Percentiles rank a stretch among this genome's conserved stretches.
Conservation (phyloP, 2,113 vertebrate species). For the Gymnorhina tibicen region DNA sequence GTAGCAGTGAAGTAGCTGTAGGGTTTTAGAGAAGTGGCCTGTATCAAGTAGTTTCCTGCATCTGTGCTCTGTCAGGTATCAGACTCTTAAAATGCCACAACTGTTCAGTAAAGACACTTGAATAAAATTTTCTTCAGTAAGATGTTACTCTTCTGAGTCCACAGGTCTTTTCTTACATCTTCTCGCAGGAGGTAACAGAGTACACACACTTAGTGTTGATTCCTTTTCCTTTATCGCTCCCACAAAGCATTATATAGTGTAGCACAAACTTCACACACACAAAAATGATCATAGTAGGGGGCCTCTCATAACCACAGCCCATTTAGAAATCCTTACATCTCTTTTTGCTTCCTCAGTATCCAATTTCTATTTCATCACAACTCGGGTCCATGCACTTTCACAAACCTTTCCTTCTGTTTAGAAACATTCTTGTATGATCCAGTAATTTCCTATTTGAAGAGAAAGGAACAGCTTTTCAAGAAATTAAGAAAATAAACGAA, state of each 20-base stretch:
- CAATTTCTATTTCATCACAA: neutral
- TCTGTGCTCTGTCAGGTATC: neutral
- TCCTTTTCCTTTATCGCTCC: neutral
- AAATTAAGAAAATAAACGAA: neutral
- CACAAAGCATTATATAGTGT: neutral
- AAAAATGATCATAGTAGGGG: neutral
- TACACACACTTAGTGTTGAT: neutral
- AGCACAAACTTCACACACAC: neutral
- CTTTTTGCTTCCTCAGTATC: neutral
- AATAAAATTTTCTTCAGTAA: neutral
- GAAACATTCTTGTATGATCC: neutral
- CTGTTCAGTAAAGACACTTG: neutral
- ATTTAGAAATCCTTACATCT: neutral
- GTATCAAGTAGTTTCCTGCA: neutral
- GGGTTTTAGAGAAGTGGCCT: neutral
- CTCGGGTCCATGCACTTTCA: neutral
- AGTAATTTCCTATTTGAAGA: neutral
- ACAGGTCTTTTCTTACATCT: neutral
- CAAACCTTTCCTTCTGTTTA: neutral
- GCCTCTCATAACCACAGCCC: neutral
- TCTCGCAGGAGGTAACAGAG: neutral
- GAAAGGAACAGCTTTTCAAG: neutral
- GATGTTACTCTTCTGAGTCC: neutral
- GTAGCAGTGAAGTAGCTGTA: neutral
- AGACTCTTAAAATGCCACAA: neutral